Evolutionary conservation across 2,888 invertebrate genomes (phyloP).

Genomic region (Archips crataeganus): DNA sequence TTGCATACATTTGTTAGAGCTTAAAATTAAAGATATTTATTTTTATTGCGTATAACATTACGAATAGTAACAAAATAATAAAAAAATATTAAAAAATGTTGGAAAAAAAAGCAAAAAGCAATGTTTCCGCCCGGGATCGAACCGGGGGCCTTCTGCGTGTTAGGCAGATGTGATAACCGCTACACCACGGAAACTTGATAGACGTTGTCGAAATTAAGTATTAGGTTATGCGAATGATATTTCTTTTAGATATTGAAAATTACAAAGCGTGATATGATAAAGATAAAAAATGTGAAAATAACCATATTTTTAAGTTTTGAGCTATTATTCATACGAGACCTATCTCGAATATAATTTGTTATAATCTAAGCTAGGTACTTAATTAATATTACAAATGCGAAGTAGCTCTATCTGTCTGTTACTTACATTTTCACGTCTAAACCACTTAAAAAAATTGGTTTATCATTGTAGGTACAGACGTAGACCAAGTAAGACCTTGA

Average conservation of each 20-base stretch:
- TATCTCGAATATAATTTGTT: too few species aligned
- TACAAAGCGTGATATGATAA: not conserved
- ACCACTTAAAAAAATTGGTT: too few species aligned
- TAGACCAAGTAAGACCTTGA: too few species aligned
- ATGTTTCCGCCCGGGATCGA: constrained; percentile 95
- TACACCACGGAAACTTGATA: constrained; percentile 92
- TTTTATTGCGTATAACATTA: not conserved
- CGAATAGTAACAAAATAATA: not conserved
- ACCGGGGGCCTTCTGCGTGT: constrained; percentile 96
- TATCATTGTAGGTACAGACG: too few species aligned
- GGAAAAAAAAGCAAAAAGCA: constrained; percentile 55
- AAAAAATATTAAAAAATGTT: not conserved
- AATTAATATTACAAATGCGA: too few species aligned
- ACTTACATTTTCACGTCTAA: too few species aligned
- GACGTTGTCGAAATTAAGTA: not conserved
- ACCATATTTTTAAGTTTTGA: too few species aligned
- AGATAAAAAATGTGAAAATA: not conserved
- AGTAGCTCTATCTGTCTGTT: too few species aligned
- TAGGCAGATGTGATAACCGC: constrained; percentile 97
- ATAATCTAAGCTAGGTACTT: too few species aligned
- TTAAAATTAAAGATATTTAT: not conserved
- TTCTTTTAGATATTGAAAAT: too few species aligned
- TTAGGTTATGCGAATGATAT: not conserved
- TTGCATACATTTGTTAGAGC: constrained; percentile 15
- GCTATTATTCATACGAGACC: too few species aligned